Base-by-base conservation (phyloP, 2,113 vertebrate species). In the Ursus arctos region DNA sequence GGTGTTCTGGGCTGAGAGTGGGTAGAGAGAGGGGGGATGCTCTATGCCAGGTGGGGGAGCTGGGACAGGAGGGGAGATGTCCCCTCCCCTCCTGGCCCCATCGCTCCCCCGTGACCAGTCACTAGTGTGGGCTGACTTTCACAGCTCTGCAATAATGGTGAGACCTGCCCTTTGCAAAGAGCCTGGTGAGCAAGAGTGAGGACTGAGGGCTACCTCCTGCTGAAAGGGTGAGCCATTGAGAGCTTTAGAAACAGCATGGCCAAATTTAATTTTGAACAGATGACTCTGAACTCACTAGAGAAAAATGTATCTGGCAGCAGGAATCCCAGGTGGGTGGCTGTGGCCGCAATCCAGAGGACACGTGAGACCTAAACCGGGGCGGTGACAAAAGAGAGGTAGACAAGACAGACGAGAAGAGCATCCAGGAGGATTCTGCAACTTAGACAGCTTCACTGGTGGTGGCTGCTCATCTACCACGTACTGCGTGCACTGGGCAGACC, bases 141-240 rank as follows among this genome's bases (percentile, higher is more conserved):
- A 67, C 95, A 93, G 53, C 57, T 97, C 97, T 97, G 97, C 95
- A 97, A 90, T 93, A 96, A 31, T 53, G 76, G 81, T 21, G 76
- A 22, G 77, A 77, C 5, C 61, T 69, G 7, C 1, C 1, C 28
- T 33, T 94, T 57, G 57, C 15, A 49, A 31, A 53, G 2, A 77
- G 33, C 59, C n/a, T 53, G 59, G 9, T 55, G 57, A 49, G 47
- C 16, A 59, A 69, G 36, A 49, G 21, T 19, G 3, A 65, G 28
- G 7, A 24, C 36, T 1, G 74, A 55, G 28, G 28, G 33, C 18
- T 81, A 57, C 12, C 72, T 59, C 33, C 22, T 69, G 3, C 9
- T 61, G n/a, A 55, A 24, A 69, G 4, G 24, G 36, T 51, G 16
- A 91, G 36, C 72, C 19, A 4, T 8, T 47, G 7, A 59, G 3